Base-by-base conservation (phyloP, 2,888 invertebrate genomes). In the Omphaloscelis lunosa region DNA sequence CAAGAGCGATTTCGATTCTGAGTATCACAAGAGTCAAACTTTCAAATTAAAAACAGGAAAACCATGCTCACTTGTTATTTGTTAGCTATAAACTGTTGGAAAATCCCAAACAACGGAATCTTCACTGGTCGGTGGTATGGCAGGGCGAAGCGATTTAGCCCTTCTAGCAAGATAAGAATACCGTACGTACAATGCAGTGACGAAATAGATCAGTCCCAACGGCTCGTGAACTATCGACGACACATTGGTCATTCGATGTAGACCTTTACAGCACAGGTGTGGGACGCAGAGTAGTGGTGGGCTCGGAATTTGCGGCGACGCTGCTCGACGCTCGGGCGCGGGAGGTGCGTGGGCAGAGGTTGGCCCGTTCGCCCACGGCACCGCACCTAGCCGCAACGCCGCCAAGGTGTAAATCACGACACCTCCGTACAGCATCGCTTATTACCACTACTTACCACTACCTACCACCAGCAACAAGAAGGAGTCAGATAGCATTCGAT, bases 311-410 rank as follows among this genome's bases (percentile, higher is more conserved):
- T 87, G 95, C 95, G 91, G 90, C 92, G 91, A 91, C 90, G 87
- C 82, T 88, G 86, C 79, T 80, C 80, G 85, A 84, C 88, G 91
- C 89, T 88, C 88, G 83, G 79, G 93, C 92, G 94, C 93, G 93
- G 94, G 95, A 92, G 91, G 88, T 89, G 95, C 92, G 91, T 88
- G 86, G 88, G 90, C 89, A 85, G 89, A 88, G 84, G 91, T 88
- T 87, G 90, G 93, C 94, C 87, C 88, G 95, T 94, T 95, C 96
- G 95, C 95, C 94, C 95, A 94, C 95, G 89, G 84, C 91, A 91
- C 94, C 96, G 93, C 96, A 95, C 96, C 96, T 94, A 95, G 94
- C 94, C 94, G 90, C 90, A 88, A 85, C 90, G 93, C 91, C 91
- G 91, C 90, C 92, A 93, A 91, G 89, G 92, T 91, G 93, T 92